Percentiles rank a stretch among this genome's conserved stretches.
These are phyloP conservation scores for Periphyllus acericola DNA, from an alignment of 2,888 invertebrate genomes.

Conservation along the genomic window DNA sequence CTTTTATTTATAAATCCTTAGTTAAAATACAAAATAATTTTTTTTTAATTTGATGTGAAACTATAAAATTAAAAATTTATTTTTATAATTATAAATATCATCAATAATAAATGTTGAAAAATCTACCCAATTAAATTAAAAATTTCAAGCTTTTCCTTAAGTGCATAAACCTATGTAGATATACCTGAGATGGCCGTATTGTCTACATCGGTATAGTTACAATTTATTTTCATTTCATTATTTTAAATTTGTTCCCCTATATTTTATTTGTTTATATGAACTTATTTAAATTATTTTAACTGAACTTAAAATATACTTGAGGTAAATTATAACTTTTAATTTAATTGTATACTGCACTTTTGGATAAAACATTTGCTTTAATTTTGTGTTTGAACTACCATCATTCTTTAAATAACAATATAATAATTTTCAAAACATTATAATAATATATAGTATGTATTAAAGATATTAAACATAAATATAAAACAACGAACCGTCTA, in stretches of 20 bases:
- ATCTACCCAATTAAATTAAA: too few relatives aligned
- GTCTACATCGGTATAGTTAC: neutral
- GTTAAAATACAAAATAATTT: too few relatives aligned
- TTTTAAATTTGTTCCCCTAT: neutral
- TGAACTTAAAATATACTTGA: neutral
- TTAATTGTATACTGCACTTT: neutral
- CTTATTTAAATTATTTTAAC: conserved; percentile 23
- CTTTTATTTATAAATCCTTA: too few relatives aligned
- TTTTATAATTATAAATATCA: too few relatives aligned
- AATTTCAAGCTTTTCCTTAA: too few relatives aligned
- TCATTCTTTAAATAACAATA: neutral
- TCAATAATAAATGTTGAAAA: too few relatives aligned
- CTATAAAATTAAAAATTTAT: too few relatives aligned
- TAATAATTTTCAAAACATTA: neutral
- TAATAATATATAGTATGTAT: neutral
- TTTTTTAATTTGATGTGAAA: too few relatives aligned
- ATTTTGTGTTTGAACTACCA: neutral
- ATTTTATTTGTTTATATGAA: neutral
- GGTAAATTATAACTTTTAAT: conserved; percentile 16
- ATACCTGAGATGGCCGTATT: too few relatives aligned
- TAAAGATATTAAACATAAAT: too few relatives aligned
- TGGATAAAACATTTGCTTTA: conserved; percentile 5
- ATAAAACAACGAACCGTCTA: too few relatives aligned
- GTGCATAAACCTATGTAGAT: too few relatives aligned
- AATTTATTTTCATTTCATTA: neutral